Conservation (phyloP, 2,888 invertebrate species). For the Conchocele bisecta region DNA sequence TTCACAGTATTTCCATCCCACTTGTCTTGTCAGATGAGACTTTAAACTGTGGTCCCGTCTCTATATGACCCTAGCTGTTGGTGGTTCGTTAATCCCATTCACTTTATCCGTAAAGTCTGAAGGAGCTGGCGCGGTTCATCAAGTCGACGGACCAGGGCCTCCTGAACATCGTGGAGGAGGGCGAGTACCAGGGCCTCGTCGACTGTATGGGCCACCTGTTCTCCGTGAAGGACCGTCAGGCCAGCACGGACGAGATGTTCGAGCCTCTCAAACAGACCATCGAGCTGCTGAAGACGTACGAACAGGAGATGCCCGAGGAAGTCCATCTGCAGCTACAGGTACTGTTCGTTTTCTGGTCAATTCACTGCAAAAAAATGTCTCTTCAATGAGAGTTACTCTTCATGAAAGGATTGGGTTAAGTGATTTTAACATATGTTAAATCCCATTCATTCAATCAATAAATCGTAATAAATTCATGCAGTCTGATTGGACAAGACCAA, state of each 20-base stretch:
- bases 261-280: constrained; percentile 96
- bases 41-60: too few species aligned
- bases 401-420: too few species aligned
- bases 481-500: neutral
- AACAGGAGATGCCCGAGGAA: constrained; percentile 97
- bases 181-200: constrained; percentile 94
- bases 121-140: constrained; percentile 93
- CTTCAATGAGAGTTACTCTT: too few species aligned
- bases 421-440: too few species aligned
- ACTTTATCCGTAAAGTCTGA: constrained; percentile 85
- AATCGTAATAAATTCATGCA: neutral
- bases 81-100: neutral
- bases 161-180: constrained; percentile 90
- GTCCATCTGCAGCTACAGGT: constrained; percentile 94
- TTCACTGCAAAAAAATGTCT: too few species aligned
- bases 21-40: too few species aligned
- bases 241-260: constrained; percentile 96
- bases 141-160: constrained; percentile 94
- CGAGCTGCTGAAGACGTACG: constrained; percentile 94
- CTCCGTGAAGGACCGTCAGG: constrained; percentile 94
- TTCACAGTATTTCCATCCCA: too few species aligned
- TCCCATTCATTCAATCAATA: too few species aligned
- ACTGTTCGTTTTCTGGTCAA: constrained; percentile 29
- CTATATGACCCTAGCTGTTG: too few species aligned
- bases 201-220: constrained; percentile 95